Conservation (phyloP, 2,888 invertebrate species). For the Agonopterix subpropinquella region DNA sequence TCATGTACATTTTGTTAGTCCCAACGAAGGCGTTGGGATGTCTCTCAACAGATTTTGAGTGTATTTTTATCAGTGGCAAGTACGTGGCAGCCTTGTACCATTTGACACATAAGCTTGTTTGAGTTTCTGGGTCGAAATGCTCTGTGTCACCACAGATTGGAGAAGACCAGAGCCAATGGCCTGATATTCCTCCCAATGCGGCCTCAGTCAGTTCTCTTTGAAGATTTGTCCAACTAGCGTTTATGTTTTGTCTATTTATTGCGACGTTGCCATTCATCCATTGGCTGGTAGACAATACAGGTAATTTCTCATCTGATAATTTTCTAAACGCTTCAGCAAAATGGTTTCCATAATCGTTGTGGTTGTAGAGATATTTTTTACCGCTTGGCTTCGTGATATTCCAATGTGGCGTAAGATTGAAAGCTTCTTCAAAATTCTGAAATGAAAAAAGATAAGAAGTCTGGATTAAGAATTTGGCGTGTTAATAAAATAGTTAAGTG, state of each 20-base stretch:
- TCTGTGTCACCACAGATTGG: constrained; percentile 76
- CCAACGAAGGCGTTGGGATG: constrained; percentile 64
- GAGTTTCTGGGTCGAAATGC: constrained; percentile 42
- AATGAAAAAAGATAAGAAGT: neutral
- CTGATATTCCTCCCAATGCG: constrained; percentile 67
- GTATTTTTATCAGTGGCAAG: constrained; percentile 75
- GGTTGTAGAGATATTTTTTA: constrained; percentile 53
- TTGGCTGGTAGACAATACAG: constrained; percentile 42
- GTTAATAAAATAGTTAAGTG: too few species aligned
- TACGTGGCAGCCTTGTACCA: constrained; percentile 82
- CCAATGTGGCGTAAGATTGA: constrained; percentile 71
- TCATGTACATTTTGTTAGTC: constrained; percentile 51
- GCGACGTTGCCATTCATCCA: constrained; percentile 45
- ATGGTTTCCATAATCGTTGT: constrained; percentile 75
- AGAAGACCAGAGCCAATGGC: constrained; percentile 64
- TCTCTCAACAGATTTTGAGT: constrained; percentile 50
- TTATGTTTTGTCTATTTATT: constrained; percentile 66
- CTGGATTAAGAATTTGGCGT: too few species aligned
- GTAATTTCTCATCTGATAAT: constrained; percentile 23
- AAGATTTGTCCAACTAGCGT: constrained; percentile 76
- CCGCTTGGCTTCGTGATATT: constrained; percentile 38
- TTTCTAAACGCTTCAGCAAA: constrained; percentile 42
- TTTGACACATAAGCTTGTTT: constrained; percentile 74
- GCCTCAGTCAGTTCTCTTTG: constrained; percentile 63
- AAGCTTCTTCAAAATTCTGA: constrained; percentile 55